Evolutionary conservation across 2,797 vertebrate genomes (phyloP).

Genomic region (Danio jaintianensis): DNA sequence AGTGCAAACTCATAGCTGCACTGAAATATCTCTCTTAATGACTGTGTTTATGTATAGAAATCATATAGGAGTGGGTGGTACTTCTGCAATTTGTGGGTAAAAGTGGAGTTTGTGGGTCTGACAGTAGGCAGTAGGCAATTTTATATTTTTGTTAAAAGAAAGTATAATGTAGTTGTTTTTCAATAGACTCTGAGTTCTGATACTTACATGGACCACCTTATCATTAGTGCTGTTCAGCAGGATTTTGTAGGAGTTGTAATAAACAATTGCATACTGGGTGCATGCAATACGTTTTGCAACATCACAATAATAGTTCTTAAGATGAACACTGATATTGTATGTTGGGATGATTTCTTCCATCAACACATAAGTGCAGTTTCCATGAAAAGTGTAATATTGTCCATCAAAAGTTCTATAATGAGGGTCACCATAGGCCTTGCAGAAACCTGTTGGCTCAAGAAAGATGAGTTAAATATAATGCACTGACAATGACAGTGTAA

Average conservation of each 20-base stretch:
- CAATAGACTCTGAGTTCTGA: slow-evolving; percentile 43
- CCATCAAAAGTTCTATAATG: slow-evolving; percentile 92
- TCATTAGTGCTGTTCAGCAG: slow-evolving; percentile 58
- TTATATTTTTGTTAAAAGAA: no score
- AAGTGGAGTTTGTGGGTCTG: no score
- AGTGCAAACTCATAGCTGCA: not conserved
- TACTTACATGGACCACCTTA: slow-evolving; percentile 65
- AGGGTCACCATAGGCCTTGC: slow-evolving; percentile 89
- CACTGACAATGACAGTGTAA: not conserved
- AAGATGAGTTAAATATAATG: not conserved
- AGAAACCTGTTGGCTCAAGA: slow-evolving; percentile 79
- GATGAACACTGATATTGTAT: slow-evolving; percentile 78
- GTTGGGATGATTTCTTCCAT: slow-evolving; percentile 82
- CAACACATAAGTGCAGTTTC: slow-evolving; percentile 90
- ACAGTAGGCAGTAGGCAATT: slow-evolving; percentile 11
- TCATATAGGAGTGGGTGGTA: no score
- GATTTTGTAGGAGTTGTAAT: not conserved
- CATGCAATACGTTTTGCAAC: slow-evolving; percentile 66
- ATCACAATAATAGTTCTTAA: slow-evolving; percentile 88
- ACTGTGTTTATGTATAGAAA: no score
- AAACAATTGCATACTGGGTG: slow-evolving; percentile 71
- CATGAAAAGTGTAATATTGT: slow-evolving; percentile 87
- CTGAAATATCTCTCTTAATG: no score
- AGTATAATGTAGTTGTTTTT: not conserved
- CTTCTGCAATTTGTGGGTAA: no score